Evolutionary conservation across 1,140 invertebrate species (phyloP), one percentile per base, ranked within the genome.

Genomic region (Charaxes varanes): DNA sequence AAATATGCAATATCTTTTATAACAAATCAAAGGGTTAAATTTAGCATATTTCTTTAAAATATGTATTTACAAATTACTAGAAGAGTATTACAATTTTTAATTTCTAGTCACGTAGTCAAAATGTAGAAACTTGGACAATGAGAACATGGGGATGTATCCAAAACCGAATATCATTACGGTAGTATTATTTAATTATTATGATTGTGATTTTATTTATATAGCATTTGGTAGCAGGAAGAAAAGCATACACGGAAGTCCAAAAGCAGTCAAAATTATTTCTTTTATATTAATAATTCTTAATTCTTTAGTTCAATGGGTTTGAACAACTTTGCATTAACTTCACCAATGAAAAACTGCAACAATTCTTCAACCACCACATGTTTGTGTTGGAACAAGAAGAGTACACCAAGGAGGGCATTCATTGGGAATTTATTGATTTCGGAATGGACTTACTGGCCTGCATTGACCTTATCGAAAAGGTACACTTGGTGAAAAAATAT

Each of bases 301-400:
- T 72, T 76, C 78, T 72, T 67, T 88, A 96, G 93, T 95, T 87
- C 88, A 98, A 99, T 88, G 95, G 95, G 79, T 98, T 98, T 87
- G 97, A 99, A 86, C 97, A 98, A 89, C 90, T 99, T 86, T 94
- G 97, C 89, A 99, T 99, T 92, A 98, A 98, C 90, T 97, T 97
- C 87, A 97, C 96, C 85, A 98, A 97, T 85, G 95, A 98, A 85
- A 96, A 97, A 87, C 90, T 97, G 46, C 96, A 97, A 87, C 95
- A 97, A 87, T 97, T 97, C 89, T 97, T 97, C 91, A 97, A 97
- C 87, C 95, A 97, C 86, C 94, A 97, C 90, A 97, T 97, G 96
- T 97, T 98, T 86, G 95, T 97, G 50, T 88, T 97, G 74, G 96
- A 98, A 86, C 95, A 97, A 92, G 94, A 97, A 87, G 96, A 98